Percentiles rank a stretch among this genome's conserved stretches.
These are phyloP conservation scores for Heliconius erato DNA, from an alignment of 2,888 invertebrate genomes.

Conservation along the genomic window DNA sequence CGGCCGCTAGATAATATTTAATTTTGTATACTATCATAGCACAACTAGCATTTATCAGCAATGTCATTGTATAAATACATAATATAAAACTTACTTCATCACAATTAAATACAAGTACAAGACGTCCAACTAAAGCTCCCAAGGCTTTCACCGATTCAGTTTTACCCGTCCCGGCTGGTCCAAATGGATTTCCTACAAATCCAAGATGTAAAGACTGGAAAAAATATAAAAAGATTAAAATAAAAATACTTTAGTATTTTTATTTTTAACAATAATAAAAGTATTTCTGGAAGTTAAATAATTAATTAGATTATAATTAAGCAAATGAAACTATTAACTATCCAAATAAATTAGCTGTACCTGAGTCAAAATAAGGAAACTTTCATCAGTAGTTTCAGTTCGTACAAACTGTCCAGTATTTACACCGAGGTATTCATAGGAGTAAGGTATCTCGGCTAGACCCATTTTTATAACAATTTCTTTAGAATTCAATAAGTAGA, in stretches of 20 bases:
- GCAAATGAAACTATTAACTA: not conserved
- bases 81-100: conserved; percentile 89
- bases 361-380: conserved; percentile 98
- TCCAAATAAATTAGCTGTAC: conserved; percentile 62
- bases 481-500: conserved; percentile 87
- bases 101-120: conserved; percentile 98
- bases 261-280: not conserved
- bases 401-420: conserved; percentile 97
- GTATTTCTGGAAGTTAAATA: not conserved
- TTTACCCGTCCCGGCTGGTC: conserved; percentile 99
- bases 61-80: too few species aligned
- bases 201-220: conserved; percentile 96
- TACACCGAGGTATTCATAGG: conserved; percentile 98
- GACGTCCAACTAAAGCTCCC: conserved; percentile 94
- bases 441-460: conserved; percentile 97
- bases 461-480: conserved; percentile 94
- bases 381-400: conserved; percentile 98
- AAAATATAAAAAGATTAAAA: conserved; percentile 3
- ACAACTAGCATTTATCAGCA: too few species aligned
- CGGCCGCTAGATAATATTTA: too few species aligned
- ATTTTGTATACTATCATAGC: too few species aligned
- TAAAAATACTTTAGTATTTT: too few species aligned
- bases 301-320: not conserved
- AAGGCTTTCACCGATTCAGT: conserved; percentile 99
- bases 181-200: conserved; percentile 99